Evolutionary conservation across 2,888 invertebrate species (phyloP).

Genomic region (Linnaemya vulpina): DNA sequence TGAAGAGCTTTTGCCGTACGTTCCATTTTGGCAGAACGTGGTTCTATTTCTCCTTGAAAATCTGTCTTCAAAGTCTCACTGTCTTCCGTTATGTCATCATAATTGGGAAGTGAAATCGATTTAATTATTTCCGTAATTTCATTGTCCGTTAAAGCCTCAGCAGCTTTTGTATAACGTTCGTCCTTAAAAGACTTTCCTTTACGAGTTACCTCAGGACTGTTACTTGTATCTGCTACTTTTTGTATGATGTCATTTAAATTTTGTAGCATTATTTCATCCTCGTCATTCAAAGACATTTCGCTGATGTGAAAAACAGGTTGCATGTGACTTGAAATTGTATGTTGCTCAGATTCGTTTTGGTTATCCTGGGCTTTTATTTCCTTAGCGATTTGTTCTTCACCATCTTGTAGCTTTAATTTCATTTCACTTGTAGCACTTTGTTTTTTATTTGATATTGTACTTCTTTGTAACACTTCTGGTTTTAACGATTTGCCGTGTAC

Average conservation of each 20-base stretch:
- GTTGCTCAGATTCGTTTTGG: not conserved
- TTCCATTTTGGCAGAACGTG: not conserved
- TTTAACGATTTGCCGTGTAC: not conserved
- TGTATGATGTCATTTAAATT: conserved; percentile 60
- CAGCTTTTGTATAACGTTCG: conserved; percentile 42
- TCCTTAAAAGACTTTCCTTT: conserved; percentile 52
- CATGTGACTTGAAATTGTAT: not conserved
- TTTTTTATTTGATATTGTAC: not conserved
- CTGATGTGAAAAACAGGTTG: conserved; percentile 15
- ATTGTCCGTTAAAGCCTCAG: conserved; percentile 69
- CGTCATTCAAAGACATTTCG: conserved; percentile 63
- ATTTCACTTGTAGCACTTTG: not conserved
- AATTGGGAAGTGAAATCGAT: conserved; percentile 71
- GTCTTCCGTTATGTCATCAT: conserved; percentile 66
- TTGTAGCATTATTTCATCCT: conserved; percentile 62
- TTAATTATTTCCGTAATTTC: conserved; percentile 72
- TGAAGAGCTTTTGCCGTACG: conserved; percentile 17
- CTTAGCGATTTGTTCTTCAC: not conserved
- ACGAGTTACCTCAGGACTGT: not conserved
- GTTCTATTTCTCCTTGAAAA: conserved; percentile 40
- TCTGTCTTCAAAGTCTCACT: not conserved
- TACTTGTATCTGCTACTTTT: not conserved
- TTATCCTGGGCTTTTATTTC: not conserved
- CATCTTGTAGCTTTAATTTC: not conserved
- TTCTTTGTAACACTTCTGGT: not conserved